Evolutionary conservation across 2,797 vertebrate genomes (phyloP).

Genomic region (Enteromius mattozi): DNA sequence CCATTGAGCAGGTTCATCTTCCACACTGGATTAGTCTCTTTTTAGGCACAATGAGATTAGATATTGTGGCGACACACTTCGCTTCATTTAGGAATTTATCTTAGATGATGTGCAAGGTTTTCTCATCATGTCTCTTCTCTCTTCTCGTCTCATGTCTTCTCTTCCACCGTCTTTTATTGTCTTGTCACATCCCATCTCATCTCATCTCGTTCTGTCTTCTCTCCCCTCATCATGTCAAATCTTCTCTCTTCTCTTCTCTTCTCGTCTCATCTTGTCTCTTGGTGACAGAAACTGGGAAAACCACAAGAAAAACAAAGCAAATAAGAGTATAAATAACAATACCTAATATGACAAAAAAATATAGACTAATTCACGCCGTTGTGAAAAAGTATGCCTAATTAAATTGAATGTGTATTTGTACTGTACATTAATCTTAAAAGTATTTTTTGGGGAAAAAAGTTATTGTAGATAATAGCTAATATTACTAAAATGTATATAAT

Average conservation of each 20-base stretch:
- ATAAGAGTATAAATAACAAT: neutral
- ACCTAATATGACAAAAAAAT: neutral
- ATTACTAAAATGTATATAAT: neutral
- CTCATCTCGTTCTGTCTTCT: neutral
- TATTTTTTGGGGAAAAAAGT: neutral
- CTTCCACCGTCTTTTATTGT: conserved; percentile 1
- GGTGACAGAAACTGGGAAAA: conserved; percentile 8
- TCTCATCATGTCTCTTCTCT: neutral
- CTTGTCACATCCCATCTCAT: neutral
- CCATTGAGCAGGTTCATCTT: conserved; percentile 51
- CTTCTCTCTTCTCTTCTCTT: neutral
- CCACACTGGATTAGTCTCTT: conserved; percentile 51
- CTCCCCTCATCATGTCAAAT: neutral
- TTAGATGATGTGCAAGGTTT: conserved; percentile 36
- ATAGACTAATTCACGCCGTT: neutral
- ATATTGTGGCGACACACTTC: conserved; percentile 30
- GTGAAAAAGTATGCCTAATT: neutral
- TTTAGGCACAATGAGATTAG: conserved; percentile 51
- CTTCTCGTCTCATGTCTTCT: conserved; percentile 22
- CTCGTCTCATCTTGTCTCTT: neutral
- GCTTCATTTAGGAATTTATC: conserved; percentile 44
- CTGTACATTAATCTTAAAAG: neutral
- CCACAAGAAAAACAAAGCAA: neutral
- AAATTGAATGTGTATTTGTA: neutral
- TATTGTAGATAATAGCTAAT: neutral